Conservation (phyloP, 2,113 vertebrate species). For the Tricholaema leucomelas region DNA sequence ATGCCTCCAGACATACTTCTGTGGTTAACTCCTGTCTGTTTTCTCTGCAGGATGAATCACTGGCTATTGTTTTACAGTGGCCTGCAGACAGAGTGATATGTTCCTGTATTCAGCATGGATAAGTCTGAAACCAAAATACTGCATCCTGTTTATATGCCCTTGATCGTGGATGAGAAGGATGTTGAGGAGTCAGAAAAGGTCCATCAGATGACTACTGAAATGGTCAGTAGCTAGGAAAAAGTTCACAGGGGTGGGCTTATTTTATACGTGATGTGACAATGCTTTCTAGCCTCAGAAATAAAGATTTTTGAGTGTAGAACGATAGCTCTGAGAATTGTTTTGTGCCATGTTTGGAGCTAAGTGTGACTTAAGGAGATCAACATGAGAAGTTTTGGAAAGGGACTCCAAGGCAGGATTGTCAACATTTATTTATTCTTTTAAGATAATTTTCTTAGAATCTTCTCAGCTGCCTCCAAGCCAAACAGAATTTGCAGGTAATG, state of each 20-base stretch:
- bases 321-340: neutral
- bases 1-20: neutral
- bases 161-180: fast-evolving
- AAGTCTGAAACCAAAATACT: neutral
- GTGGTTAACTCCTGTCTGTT: neutral
- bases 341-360: neutral
- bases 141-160: fast-evolving
- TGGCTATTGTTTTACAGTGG: neutral
- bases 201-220: neutral
- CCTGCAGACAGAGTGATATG: neutral
- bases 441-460: neutral
- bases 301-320: fast-evolving
- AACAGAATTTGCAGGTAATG: neutral
- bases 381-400: neutral
- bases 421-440: neutral
- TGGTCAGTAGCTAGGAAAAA: neutral
- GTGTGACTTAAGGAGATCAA: neutral
- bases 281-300: neutral
- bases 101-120: fast-evolving
- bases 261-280: neutral
- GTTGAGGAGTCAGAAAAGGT: neutral
- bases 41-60: neutral
- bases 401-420: neutral
- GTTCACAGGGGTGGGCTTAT: neutral
- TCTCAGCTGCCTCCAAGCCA: neutral